Conservation (phyloP, 2,797 vertebrate genomes). For the Molothrus aeneus region DNA sequence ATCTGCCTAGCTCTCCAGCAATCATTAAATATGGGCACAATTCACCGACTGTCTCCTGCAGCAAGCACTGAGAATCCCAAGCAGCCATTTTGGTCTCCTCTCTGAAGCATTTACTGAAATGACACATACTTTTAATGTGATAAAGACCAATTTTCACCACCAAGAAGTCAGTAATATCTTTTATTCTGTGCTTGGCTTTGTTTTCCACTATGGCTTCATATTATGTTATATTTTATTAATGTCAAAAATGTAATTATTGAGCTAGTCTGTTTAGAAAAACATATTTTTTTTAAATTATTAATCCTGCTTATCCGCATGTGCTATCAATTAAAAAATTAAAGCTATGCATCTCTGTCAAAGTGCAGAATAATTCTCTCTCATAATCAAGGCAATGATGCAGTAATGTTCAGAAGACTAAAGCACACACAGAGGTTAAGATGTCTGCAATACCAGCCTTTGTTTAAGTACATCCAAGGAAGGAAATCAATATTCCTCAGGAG, state of each 20-base stretch:
- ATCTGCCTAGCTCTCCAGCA: neutral
- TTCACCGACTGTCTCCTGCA: neutral
- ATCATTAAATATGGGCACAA: neutral
- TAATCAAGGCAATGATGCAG: neutral
- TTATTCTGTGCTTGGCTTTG: neutral
- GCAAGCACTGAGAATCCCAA: neutral
- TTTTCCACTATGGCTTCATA: neutral
- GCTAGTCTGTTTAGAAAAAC: neutral
- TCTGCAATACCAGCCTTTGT: constrained; percentile 11
- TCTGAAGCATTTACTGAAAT: neutral
- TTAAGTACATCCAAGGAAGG: constrained; percentile 33
- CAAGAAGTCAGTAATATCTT: neutral
- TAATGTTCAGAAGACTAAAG: neutral
- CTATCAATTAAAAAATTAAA: neutral
- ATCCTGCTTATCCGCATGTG: neutral
- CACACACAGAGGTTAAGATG: neutral
- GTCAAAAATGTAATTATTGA: neutral
- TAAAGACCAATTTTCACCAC: neutral
- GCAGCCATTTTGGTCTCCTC: neutral
- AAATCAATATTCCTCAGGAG: constrained; percentile 54
- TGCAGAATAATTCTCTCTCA: neutral
- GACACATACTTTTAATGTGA: neutral
- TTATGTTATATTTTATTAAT: neutral
- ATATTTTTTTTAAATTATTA: neutral
- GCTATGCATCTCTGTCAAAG: neutral